Conservation (phyloP, 2,888 invertebrate genomes). For the Perizoma flavofasciatum region DNA sequence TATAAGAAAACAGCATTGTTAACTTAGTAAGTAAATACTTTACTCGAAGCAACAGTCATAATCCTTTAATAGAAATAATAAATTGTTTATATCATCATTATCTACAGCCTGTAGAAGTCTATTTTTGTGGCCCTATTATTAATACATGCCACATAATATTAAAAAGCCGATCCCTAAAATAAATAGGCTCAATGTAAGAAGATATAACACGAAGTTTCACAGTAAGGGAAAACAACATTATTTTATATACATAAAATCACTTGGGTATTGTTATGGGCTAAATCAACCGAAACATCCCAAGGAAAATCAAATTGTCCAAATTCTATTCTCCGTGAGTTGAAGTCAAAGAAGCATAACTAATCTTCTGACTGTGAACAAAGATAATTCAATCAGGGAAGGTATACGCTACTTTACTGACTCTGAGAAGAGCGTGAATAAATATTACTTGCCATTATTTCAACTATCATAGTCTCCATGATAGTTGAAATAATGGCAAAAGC, state of each 20-base stretch:
- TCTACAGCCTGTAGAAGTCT: no score
- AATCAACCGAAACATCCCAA: conserved; percentile 17
- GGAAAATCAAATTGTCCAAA: conserved; percentile 35
- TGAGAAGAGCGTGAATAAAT: conserved; percentile 15
- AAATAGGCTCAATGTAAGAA: background rate
- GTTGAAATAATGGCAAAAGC: conserved; percentile 2
- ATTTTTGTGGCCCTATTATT: no score
- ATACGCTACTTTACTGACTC: conserved; percentile 33
- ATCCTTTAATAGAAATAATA: no score
- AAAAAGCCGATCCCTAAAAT: background rate
- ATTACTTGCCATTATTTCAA: no score
- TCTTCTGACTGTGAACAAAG: conserved; percentile 45
- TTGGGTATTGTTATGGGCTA: conserved; percentile 8
- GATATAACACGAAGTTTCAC: background rate
- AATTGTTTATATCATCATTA: no score
- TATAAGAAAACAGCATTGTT: no score
- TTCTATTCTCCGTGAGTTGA: conserved; percentile 43
- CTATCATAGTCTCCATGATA: conserved; percentile 7
- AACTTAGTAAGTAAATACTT: no score
- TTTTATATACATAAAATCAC: conserved; percentile 8
- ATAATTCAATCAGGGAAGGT: conserved; percentile 57
- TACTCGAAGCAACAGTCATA: no score
- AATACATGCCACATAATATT: no score
- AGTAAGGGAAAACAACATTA: background rate
- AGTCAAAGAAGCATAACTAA: conserved; percentile 52